A percentile compares a stretch with the other conserved stretches of the same genome.
Conservation (phyloP, 2,113 vertebrate genomes). For the Nothoprocta pentlandii region DNA sequence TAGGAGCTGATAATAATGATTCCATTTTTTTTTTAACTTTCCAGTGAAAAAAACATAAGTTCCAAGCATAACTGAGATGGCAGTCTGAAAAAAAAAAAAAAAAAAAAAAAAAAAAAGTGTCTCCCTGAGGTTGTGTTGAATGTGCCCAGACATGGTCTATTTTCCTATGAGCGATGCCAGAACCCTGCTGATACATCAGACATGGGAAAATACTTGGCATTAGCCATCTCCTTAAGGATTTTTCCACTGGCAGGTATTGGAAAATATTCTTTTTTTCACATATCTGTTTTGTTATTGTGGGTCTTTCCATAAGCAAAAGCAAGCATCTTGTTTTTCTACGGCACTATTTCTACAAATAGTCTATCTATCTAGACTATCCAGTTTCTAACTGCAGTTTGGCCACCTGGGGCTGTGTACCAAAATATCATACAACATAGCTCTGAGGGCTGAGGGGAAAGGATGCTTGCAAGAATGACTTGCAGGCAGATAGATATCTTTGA, state of each 20-base stretch:
- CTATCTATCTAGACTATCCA: neutral
- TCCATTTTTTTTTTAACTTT: neutral
- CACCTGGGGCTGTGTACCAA: neutral
- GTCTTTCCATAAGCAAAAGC: neutral
- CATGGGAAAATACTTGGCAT: slow-evolving; percentile 47
- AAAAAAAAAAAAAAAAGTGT: slow-evolving; percentile 12
- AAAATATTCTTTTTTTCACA: slow-evolving; percentile 41
- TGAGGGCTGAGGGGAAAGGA: neutral
- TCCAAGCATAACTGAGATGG: slow-evolving; percentile 39
- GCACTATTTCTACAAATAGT: neutral
- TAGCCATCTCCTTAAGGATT: slow-evolving; percentile 34
- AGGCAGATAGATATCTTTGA: neutral
- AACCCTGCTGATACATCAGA: slow-evolving; percentile 50
- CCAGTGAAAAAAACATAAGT: neutral
- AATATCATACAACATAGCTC: neutral
- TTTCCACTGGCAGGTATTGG: slow-evolving; percentile 41
- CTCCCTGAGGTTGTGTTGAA: slow-evolving; percentile 36
- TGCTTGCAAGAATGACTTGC: neutral
- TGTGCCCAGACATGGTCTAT: slow-evolving; percentile 35
- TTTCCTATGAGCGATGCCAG: slow-evolving; percentile 56
- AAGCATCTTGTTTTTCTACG: neutral
- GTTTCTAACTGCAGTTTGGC: neutral
- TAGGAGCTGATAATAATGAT: neutral
- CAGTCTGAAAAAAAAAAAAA: slow-evolving; percentile 8
- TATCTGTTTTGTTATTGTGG: slow-evolving; percentile 33